Evolutionary conservation across 2,888 invertebrate genomes (phyloP).

Genomic region (Dorcus hopei): DNA sequence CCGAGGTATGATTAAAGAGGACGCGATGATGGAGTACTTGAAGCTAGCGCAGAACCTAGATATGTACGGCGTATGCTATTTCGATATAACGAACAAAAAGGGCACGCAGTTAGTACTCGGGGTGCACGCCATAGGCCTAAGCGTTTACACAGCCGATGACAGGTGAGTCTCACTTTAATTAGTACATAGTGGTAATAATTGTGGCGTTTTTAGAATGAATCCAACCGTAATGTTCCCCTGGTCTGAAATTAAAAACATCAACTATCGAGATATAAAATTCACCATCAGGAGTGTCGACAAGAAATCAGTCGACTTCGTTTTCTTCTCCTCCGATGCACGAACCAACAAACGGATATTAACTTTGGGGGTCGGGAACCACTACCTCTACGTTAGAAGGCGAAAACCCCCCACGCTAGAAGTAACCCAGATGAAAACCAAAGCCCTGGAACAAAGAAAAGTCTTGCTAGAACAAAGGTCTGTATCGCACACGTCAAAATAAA

Average conservation of each 20-base stretch:
- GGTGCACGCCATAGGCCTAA: conserved; percentile 94
- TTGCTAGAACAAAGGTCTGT: conserved; percentile 83
- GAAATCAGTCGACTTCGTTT: conserved; percentile 97
- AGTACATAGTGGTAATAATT: too few species aligned
- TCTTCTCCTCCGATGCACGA: conserved; percentile 92
- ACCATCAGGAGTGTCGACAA: conserved; percentile 98
- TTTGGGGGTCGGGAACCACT: conserved; percentile 99
- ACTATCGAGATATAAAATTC: conserved; percentile 98
- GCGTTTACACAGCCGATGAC: conserved; percentile 97
- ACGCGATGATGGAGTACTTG: conserved; percentile 99
- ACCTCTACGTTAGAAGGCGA: conserved; percentile 94
- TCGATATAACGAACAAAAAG: conserved; percentile 97
- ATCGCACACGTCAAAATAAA: background rate
- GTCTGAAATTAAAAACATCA: conserved; percentile 99
- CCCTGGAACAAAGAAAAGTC: conserved; percentile 85
- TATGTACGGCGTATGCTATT: conserved; percentile 98
- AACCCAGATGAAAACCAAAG: conserved; percentile 99
- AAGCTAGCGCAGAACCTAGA: conserved; percentile 95
- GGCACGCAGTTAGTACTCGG: conserved; percentile 96
- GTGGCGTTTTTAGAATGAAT: conserved; percentile 77
- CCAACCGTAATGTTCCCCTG: conserved; percentile 99
- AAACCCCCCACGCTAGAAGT: conserved; percentile 99
- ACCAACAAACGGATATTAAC: conserved; percentile 98
- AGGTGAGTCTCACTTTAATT: conserved; percentile 57
- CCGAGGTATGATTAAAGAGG: conserved; percentile 84